Percentiles rank a stretch among this genome's conserved stretches.
Evolutionary conservation across 2,888 invertebrate genomes (phyloP).

Genomic region (Chymomyza caudatula): DNA sequence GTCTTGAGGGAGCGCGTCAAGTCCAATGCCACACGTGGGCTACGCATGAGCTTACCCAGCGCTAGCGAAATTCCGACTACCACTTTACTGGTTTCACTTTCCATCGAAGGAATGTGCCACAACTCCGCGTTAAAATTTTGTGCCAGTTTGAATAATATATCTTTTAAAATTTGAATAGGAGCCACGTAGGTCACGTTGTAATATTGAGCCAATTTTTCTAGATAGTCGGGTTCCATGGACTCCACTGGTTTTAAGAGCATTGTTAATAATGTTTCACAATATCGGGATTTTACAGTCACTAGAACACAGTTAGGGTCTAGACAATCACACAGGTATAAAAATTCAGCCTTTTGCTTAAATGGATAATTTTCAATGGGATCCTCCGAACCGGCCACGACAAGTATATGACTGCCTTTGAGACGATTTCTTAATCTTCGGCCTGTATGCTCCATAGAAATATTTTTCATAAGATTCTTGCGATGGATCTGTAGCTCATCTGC

Average conservation of each 20-base stretch:
- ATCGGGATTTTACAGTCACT: slow-evolving; percentile 32
- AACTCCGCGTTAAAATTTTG: slow-evolving; percentile 28
- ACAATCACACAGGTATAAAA: slow-evolving; percentile 50
- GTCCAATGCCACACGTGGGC: slow-evolving; percentile 28
- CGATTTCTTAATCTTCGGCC: no score
- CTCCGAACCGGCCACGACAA: slow-evolving; percentile 33
- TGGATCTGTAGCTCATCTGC: slow-evolving; percentile 25
- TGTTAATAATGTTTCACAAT: slow-evolving; percentile 3
- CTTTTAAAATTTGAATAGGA: slow-evolving; percentile 15
- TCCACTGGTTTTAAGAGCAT: slow-evolving; percentile 30
- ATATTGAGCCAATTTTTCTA: slow-evolving; percentile 15
- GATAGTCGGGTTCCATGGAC: slow-evolving; percentile 6
- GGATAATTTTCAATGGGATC: neutral
- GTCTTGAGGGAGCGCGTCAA: slow-evolving; percentile 35
- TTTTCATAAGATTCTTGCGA: slow-evolving; percentile 24
- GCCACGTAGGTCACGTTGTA: slow-evolving; percentile 44
- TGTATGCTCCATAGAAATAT: slow-evolving; percentile 7
- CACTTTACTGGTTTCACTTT: slow-evolving; percentile 16
- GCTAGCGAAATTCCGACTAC: slow-evolving; percentile 21
- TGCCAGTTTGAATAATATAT: slow-evolving; percentile 5
- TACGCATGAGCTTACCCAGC: slow-evolving; percentile 12
- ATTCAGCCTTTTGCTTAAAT: slow-evolving; percentile 35
- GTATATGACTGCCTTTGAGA: slow-evolving; percentile 22
- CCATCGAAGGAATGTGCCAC: slow-evolving; percentile 24
- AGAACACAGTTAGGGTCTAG: slow-evolving; percentile 33